These are phyloP conservation scores for Diabrotica virgifera DNA, from an alignment of 1,140 invertebrate species.

Conservation along the genomic window DNA sequence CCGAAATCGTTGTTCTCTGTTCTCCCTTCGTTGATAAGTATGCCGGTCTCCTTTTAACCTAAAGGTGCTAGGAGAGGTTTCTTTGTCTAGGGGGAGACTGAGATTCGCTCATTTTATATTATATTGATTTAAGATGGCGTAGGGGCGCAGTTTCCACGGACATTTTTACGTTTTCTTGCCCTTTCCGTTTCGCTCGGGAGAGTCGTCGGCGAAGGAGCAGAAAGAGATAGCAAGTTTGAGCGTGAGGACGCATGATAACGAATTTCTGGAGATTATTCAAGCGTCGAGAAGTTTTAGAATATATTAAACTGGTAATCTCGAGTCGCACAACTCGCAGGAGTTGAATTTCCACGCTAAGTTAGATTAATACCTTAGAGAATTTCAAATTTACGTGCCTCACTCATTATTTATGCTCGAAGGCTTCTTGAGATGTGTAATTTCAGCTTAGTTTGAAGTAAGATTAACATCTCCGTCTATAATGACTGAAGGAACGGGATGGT, in stretches of 20 bases:
- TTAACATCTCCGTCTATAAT: constrained; percentile 33
- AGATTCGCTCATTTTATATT: constrained; percentile 46
- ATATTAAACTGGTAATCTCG: constrained; percentile 47
- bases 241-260: constrained; percentile 6
- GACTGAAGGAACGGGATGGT: constrained; percentile 13
- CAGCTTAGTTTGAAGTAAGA: constrained; percentile 35
- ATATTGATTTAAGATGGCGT: constrained; percentile 47
- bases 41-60: constrained; percentile 12
- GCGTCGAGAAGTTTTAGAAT: constrained; percentile 43
- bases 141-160: constrained; percentile 18
- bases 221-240: constrained; percentile 7
- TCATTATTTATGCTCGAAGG: constrained; percentile 45
- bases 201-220: background rate
- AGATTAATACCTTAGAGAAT: constrained; percentile 44
- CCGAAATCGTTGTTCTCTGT: constrained; percentile 1
- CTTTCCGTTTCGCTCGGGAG: background rate
- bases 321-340: constrained; percentile 45
- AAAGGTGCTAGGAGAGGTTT: constrained; percentile 27
- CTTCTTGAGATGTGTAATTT: constrained; percentile 46
- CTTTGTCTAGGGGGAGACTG: constrained; percentile 40
- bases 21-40: background rate
- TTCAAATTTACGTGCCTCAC: constrained; percentile 44
- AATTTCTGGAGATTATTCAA: constrained; percentile 33
- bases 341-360: constrained; percentile 47
- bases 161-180: constrained; percentile 21